phyloP scores from a whole-genome alignment of 2,888 invertebrate genomes.

The Drosophila neotestacea region DNA sequence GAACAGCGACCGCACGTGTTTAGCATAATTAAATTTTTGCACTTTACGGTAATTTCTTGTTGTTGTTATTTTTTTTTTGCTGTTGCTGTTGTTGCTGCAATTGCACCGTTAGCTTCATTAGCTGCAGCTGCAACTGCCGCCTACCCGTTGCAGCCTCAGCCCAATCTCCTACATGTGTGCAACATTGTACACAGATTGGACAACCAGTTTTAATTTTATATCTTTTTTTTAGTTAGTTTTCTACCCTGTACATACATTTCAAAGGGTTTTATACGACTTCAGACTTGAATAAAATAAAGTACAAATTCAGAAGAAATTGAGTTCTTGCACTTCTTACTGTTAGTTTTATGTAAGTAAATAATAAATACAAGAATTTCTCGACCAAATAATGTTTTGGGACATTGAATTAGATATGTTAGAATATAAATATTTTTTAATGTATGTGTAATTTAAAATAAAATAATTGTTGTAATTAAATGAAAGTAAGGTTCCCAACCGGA shows the following conservation, averaged over 20 bases:
- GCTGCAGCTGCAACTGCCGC: conserved; percentile 60
- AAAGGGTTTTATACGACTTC: not conserved
- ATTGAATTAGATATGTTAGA: too few relatives aligned
- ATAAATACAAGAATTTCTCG: too few relatives aligned
- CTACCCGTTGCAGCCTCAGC: conserved; percentile 43
- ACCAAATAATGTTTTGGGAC: too few relatives aligned
- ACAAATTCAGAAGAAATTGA: not conserved
- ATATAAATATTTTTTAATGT: too few relatives aligned
- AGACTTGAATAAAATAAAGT: not conserved
- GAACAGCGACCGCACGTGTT: conserved; percentile 70
- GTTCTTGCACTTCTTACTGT: too few relatives aligned
- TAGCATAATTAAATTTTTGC: conserved; percentile 73
- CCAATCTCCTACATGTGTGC: conserved; percentile 41
- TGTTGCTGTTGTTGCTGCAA: conserved; percentile 21
- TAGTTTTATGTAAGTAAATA: too few relatives aligned
- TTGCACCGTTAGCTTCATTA: conserved; percentile 76
- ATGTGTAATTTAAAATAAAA: too few relatives aligned
- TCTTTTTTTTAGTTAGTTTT: conserved; percentile 18
- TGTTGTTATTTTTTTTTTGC: conserved; percentile 23
- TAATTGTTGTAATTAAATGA: too few relatives aligned
- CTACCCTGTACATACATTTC: not conserved
- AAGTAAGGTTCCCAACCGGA: too few relatives aligned
- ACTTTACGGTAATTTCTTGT: conserved; percentile 67
- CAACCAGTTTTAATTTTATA: conserved; percentile 68
- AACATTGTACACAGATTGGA: conserved; percentile 44